Evolutionary conservation across 1,140 invertebrate genomes (phyloP), one percentile per base, ranked within the genome.

Genomic region (Brachionus koreanus): DNA sequence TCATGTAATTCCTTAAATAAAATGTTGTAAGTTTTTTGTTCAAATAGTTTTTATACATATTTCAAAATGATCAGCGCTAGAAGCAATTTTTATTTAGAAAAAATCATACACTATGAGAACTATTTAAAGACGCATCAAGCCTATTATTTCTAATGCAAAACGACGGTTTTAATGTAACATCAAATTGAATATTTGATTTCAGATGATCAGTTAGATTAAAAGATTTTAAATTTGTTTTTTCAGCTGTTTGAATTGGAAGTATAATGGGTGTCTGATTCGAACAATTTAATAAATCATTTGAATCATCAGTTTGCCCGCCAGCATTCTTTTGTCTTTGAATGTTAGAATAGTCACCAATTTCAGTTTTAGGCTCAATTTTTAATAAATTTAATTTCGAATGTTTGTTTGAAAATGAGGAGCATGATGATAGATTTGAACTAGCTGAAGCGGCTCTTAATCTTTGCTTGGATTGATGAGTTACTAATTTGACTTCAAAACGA

Each of bases 91-190:
- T 13, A 23, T 6, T 9, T 23, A 12, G n/a, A 37, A 13, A 67
- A n/a, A 67, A 39, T 19, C 63, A 37, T 65, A 65, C 63, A 65
- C 63, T 33, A 29, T 33, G 29, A 13, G 10, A 33, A 33, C 10
- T 65, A 33, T 65, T 23, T 75, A 42, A 23, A 12, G 74, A 33
- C 10, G 46, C 43, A 49, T 77, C 74, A n/a, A 77, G 29, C 33
- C 74, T 13, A 49, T 77, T 46, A 52, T 77, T 61, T 29, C 74
- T 29, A 16, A 77, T 77, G 12, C 74, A 57, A n/a, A 77, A 52
- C n/a, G 74, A 77, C 42, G 74, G 74, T 37, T 77, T 77, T 52
- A 77, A 61, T 6, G 74, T 77, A 25, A 77, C 74, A 61, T 77
- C 74, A 77, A 77, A 77, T 77, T 61, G 42, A 52, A 77, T 77